A percentile compares a stretch with the other conserved stretches of the same genome.
Conservation (phyloP, 2,797 vertebrate genomes). For the Champsocephalus esox region DNA sequence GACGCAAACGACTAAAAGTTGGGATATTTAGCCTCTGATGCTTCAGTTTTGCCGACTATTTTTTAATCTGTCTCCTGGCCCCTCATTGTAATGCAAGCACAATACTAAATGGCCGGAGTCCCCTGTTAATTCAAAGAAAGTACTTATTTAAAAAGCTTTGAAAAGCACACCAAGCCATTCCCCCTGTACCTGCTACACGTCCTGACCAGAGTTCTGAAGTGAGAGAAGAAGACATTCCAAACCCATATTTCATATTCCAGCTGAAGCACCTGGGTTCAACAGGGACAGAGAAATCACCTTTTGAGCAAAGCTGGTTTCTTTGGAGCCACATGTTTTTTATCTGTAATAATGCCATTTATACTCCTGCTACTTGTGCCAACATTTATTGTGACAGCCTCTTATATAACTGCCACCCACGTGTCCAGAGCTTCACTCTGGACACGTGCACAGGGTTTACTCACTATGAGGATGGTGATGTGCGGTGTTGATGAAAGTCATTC, state of each 20-base stretch:
- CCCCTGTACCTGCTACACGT: not conserved
- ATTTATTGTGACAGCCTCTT: constrained; percentile 67
- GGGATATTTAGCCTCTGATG: not conserved
- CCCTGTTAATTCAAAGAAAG: not conserved
- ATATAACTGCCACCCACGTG: constrained; percentile 55
- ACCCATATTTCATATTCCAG: constrained; percentile 10
- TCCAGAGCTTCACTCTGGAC: constrained; percentile 56
- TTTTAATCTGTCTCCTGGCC: not conserved
- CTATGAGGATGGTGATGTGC: constrained; percentile 51
- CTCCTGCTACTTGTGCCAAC: constrained; percentile 29
- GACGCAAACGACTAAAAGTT: not conserved
- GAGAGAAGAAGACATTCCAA: constrained; percentile 33
- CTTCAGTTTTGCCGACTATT: not conserved
- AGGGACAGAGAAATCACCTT: constrained; percentile 1
- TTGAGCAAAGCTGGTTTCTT: constrained; percentile 19
- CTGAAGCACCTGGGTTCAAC: constrained; percentile 14
- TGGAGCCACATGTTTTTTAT: constrained; percentile 48
- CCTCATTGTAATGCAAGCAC: not conserved
- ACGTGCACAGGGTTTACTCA: constrained; percentile 43
- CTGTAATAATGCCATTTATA: constrained; percentile 62
- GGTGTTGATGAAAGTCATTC: constrained; percentile 65
- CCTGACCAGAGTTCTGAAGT: constrained; percentile 13
- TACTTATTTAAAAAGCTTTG: not conserved
- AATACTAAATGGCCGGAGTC: not conserved
- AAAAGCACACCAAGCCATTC: constrained; percentile 14